Percentiles rank a stretch among this genome's conserved stretches.
Conservation (phyloP, 2,113 vertebrate species). For the Hemicordylus capensis region DNA sequence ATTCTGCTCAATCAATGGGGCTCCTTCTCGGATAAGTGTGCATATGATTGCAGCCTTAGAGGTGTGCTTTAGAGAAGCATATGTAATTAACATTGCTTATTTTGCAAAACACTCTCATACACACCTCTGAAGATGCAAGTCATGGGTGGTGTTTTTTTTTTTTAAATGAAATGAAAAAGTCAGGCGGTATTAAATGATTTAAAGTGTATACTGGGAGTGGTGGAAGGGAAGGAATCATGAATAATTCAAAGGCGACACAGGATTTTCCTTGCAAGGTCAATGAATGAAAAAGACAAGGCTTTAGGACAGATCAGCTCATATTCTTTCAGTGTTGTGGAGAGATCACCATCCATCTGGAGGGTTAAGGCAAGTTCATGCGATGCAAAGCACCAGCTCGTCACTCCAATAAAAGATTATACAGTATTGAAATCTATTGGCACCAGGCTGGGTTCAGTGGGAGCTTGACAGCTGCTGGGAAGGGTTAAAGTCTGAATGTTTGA, state of each 20-base stretch:
- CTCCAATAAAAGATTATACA: constrained; percentile 35
- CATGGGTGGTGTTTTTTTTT: neutral
- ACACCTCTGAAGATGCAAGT: neutral
- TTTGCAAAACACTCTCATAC: neutral
- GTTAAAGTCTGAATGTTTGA: constrained; percentile 57
- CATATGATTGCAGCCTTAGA: neutral
- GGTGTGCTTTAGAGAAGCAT: neutral
- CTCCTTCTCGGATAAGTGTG: neutral
- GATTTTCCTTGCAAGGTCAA: constrained; percentile 77
- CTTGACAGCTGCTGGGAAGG: constrained; percentile 58
- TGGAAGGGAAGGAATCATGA: constrained; percentile 73
- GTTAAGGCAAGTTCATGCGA: constrained; percentile 53
- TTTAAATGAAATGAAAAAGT: constrained; percentile 47
- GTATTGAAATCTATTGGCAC: constrained; percentile 55
- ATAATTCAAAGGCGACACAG: constrained; percentile 78
- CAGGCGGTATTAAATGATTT: constrained; percentile 74
- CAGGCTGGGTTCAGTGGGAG: constrained; percentile 40
- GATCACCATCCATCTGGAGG: constrained; percentile 53
- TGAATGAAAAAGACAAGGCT: constrained; percentile 72
- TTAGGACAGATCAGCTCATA: constrained; percentile 59
- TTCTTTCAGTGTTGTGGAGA: constrained; percentile 47
- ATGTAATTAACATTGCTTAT: neutral
- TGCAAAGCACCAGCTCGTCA: constrained; percentile 4
- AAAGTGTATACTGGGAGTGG: constrained; percentile 65
- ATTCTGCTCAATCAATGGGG: no score